These are phyloP conservation scores for Heliangelus exortis DNA, from an alignment of 2,797 vertebrate genomes.

Conservation along the genomic window DNA sequence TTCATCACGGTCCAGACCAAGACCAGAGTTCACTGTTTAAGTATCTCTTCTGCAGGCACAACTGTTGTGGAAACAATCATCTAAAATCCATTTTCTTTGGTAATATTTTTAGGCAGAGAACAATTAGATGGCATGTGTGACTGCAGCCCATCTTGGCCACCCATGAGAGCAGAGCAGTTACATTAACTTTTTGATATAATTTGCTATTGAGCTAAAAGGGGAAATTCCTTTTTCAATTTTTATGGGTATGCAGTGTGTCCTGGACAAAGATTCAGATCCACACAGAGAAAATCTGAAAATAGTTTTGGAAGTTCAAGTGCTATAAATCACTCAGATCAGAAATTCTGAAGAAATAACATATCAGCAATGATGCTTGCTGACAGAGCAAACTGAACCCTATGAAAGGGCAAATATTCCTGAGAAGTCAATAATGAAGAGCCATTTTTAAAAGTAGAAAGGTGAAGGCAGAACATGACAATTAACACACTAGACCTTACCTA, in stretches of 20 bases:
- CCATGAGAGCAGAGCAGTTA: background rate
- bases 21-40: background rate
- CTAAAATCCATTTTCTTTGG: background rate
- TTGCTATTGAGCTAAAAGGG: background rate
- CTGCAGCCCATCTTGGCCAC: background rate
- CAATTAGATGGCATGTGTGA: slow-evolving; percentile 6
- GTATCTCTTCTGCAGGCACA: background rate
- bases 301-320: background rate
- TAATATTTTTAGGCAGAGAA: slow-evolving; percentile 24
- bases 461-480: background rate
- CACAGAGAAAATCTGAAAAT: background rate
- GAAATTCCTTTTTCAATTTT: slow-evolving; percentile 13
- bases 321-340: background rate
- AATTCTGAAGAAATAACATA: background rate
- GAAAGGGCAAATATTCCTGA: background rate
- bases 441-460: background rate
- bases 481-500: background rate
- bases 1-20: background rate
- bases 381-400: background rate
- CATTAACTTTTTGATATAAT: background rate
- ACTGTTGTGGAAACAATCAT: background rate
- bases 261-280: background rate
- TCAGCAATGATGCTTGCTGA: background rate
- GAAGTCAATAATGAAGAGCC: background rate
- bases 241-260: background rate